These are phyloP conservation scores for Drosophila santomea DNA, from an alignment of 1,140 invertebrate genomes.

Conservation along the genomic window DNA sequence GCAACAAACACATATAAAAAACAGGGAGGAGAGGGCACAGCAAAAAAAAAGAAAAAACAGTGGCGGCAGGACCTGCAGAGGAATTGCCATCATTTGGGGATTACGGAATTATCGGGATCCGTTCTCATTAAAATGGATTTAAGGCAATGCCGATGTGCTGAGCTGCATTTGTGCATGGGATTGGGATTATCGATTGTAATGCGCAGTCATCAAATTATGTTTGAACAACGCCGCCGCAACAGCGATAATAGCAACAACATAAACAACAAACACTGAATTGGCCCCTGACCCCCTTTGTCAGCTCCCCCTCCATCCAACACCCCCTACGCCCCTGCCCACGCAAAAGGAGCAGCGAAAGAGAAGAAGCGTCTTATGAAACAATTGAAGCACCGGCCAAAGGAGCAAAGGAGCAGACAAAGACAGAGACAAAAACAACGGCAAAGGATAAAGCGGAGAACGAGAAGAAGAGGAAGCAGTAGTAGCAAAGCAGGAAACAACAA, in stretches of 20 bases:
- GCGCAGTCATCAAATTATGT: constrained; percentile 78
- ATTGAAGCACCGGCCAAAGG: constrained; percentile 69
- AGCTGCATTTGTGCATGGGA: constrained; percentile 79
- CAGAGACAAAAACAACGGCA: constrained; percentile 26
- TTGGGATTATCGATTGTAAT: constrained; percentile 81
- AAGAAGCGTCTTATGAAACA: constrained; percentile 74
- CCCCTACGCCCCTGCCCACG: constrained; percentile 6
- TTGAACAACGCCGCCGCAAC: constrained; percentile 55
- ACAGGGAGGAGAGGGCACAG: not conserved
- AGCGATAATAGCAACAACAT: constrained; percentile 40
- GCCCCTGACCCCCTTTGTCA: constrained; percentile 31
- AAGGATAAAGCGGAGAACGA: constrained; percentile 23
- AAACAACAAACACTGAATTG: constrained; percentile 63
- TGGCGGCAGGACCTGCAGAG: constrained; percentile 10
- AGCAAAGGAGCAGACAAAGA: constrained; percentile 49
- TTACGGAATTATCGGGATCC: constrained; percentile 64
- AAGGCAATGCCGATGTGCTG: constrained; percentile 68
- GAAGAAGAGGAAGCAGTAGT: constrained; percentile 13
- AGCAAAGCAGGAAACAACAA: constrained; percentile 20
- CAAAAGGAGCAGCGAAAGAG: constrained; percentile 13
- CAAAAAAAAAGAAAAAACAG: not conserved
- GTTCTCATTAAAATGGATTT: constrained; percentile 80
- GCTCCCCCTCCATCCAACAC: constrained; percentile 1
- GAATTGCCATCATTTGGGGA: constrained; percentile 65
- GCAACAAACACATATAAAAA: constrained; percentile 39